Evolutionary conservation across 2,888 invertebrate genomes (phyloP).

Genomic region (Apeira syringaria): DNA sequence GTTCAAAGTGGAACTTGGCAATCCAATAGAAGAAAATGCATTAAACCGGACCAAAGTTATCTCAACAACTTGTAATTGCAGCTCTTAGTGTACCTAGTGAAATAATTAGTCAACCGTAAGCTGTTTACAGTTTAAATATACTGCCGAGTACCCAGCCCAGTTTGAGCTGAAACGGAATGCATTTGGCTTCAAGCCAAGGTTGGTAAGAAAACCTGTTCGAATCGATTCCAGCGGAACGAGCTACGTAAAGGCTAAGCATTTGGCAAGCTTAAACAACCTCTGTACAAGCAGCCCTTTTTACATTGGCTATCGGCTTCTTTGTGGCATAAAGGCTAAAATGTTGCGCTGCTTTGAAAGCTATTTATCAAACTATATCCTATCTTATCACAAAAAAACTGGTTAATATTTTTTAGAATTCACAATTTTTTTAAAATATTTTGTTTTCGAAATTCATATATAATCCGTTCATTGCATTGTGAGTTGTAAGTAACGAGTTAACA

Average conservation of each 20-base stretch:
- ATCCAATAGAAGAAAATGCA: not conserved
- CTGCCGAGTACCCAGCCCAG: constrained; percentile 3
- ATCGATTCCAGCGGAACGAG: constrained; percentile 37
- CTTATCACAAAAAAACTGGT: too few species aligned
- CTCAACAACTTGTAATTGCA: constrained; percentile 18
- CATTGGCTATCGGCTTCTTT: not conserved
- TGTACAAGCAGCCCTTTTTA: not conserved
- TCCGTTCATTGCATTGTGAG: too few species aligned
- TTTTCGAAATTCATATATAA: too few species aligned
- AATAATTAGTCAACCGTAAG: constrained; percentile 43
- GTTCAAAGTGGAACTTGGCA: too few species aligned
- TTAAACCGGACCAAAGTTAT: not conserved
- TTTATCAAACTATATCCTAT: too few species aligned
- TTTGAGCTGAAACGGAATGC: constrained; percentile 35
- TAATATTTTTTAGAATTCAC: too few species aligned
- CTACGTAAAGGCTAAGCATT: constrained; percentile 25
- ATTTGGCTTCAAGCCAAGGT: constrained; percentile 41
- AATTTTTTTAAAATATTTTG: too few species aligned
- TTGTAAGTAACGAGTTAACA: too few species aligned
- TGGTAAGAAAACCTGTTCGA: constrained; percentile 45
- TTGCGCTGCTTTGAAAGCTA: too few species aligned
- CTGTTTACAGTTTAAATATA: constrained; percentile 31
- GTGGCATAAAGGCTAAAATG: not conserved
- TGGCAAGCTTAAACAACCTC: constrained; percentile 26
- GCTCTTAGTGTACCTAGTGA: constrained; percentile 36